Conservation (phyloP, 2,113 vertebrate genomes). For the Diphyllodes magnificus region DNA sequence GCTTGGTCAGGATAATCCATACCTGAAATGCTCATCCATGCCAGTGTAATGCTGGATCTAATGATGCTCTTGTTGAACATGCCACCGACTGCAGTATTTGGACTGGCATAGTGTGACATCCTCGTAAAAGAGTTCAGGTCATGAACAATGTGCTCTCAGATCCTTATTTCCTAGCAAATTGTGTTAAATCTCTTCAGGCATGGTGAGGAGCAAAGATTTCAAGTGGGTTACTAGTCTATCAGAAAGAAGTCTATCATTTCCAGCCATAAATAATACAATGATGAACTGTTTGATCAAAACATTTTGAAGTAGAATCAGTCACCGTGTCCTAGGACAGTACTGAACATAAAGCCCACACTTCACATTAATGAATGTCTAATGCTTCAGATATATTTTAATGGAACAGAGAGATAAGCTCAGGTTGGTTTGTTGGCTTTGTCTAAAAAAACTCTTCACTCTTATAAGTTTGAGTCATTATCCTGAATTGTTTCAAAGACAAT, state of each 20-base stretch:
- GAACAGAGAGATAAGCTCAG: neutral
- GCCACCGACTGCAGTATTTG: neutral
- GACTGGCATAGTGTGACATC: neutral
- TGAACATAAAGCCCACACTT: neutral
- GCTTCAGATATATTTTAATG: neutral
- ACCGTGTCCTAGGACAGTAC: neutral
- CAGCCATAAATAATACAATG: neutral
- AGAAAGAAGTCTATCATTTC: neutral
- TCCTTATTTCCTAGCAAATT: neutral
- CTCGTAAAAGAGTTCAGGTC: neutral
- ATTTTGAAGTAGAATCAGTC: neutral
- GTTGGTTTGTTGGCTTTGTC: neutral
- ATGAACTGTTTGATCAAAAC: neutral
- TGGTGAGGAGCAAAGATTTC: neutral
- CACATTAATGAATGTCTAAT: neutral
- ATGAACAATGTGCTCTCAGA: neutral
- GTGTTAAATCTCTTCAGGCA: neutral
- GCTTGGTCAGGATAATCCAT: neutral
- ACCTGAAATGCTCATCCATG: neutral
- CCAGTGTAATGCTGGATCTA: neutral
- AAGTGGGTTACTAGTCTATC: neutral
- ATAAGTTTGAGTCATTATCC: neutral
- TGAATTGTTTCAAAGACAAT: neutral
- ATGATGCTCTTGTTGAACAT: neutral
- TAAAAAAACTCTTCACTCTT: neutral